Evolutionary conservation across 1,140 invertebrate genomes (phyloP).

Genomic region (Lordiphosa clarofinis): DNA sequence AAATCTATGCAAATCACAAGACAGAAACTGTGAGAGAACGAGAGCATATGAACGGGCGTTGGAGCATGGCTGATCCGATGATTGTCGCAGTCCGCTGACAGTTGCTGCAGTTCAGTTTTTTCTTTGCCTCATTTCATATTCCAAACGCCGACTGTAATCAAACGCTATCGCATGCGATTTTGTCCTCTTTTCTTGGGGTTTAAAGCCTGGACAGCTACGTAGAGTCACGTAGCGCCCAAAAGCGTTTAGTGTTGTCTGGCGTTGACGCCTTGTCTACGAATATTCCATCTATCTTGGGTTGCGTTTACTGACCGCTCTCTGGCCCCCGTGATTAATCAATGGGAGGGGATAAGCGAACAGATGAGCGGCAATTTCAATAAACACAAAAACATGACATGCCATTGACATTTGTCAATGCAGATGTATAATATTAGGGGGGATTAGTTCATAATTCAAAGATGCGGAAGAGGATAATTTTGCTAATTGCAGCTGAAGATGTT

Average conservation of each 20-base stretch:
- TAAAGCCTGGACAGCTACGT: constrained; percentile 27
- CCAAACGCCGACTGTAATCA: constrained; percentile 49
- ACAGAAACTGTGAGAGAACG: constrained; percentile 3
- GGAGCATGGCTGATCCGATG: constrained; percentile 11
- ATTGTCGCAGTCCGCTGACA: constrained; percentile 36
- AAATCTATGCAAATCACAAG: constrained; percentile 70
- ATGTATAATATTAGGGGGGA: not conserved
- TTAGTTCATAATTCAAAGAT: constrained; percentile 2
- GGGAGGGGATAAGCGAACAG: not conserved
- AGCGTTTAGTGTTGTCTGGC: constrained; percentile 27
- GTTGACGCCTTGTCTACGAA: constrained; percentile 23
- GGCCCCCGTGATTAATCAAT: constrained; percentile 5
- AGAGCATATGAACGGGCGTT: constrained; percentile 32
- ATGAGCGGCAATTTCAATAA: constrained; percentile 11
- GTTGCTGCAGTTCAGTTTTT: constrained; percentile 41
- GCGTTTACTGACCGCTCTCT: not conserved
- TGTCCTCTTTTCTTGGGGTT: constrained; percentile 13
- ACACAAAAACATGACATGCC: constrained; percentile 1
- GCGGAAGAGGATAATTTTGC: not conserved
- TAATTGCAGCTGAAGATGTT: too few species aligned
- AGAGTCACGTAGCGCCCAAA: constrained; percentile 44
- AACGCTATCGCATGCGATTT: constrained; percentile 62
- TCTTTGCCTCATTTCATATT: constrained; percentile 60
- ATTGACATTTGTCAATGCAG: not conserved
- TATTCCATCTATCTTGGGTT: constrained; percentile 9